Base-by-base conservation (phyloP, 2,888 invertebrate species). In the Hipparchia sbordonii region DNA sequence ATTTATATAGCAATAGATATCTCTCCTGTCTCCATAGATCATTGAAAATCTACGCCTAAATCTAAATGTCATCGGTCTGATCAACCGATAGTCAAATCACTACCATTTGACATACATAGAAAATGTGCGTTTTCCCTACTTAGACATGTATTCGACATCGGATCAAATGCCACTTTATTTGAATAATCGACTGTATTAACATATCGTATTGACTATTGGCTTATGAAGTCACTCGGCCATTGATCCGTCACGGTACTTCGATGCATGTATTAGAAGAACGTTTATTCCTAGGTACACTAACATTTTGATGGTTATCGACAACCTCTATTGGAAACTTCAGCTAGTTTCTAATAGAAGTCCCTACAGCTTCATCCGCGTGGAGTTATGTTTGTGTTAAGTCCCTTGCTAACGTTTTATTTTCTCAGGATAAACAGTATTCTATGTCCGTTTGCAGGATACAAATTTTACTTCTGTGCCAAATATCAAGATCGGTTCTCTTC, bases 141-240 rank as follows among this genome's bases (percentile, higher is more conserved):
- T 13, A 62, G 56, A 48, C 70, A 56, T 70, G 46, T 63, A 56
- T 45, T 23, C 66, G 61, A 46, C 67, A 62, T 67, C 67, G 67
- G 67, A 67, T 67, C 48, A 63, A 72, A 72, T 72, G 67, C 61
- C 62, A 51, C 48, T 46, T 12, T 56, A 67, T 67, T 72, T 72
- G 61, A 67, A 72, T 62, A 54, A 71, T 60, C 66, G 52, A 56
- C 67, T 57, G 39, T 56, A 67, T 67, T 67, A 67, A 57, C 56
- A 67, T 67, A 46, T 52, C 9, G 59, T 60, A 60, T 60, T 60
- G 59, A 12, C 12, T 60, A 13, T 57, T 46, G 56, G 56, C 56
- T 57, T 45, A 56, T 67, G 56, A 57, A 67, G 67, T 56, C 67
- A 66, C 54, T 56, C 57, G 54, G 67, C 56, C 67, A 67, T 67